phyloP scores from a whole-genome alignment of 2,113 vertebrate species.

The Amblyornis subalaris region DNA sequence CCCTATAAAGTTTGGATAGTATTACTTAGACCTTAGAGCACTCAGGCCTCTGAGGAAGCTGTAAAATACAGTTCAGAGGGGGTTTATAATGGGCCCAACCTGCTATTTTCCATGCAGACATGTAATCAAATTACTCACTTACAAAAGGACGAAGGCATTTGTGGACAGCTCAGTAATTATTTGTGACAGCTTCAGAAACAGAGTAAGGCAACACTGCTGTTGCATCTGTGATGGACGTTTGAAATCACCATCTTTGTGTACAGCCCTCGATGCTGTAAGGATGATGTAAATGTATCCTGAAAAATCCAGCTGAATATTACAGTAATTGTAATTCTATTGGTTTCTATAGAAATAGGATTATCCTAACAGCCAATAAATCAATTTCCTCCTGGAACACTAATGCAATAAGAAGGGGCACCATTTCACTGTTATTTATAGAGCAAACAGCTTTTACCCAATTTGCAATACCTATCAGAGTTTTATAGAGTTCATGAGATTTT shows the following conservation, averaged over 20 bases:
- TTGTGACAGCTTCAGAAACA: not conserved
- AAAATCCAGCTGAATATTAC: not conserved
- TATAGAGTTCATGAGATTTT: constrained; percentile 42
- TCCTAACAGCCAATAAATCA: constrained; percentile 50
- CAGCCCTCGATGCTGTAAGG: not conserved
- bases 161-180: not conserved
- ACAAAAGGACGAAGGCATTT: not conserved
- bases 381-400: not conserved
- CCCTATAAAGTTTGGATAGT: not conserved
- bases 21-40: not conserved
- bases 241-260: not conserved
- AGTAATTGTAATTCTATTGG: constrained; percentile 13
- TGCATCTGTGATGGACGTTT: not conserved
- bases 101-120: not conserved
- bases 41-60: not conserved
- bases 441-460: constrained; percentile 52
- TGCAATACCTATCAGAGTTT: constrained; percentile 52
- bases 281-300: constrained; percentile 4
- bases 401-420: constrained; percentile 1
- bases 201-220: not conserved
- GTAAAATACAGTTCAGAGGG: not conserved
- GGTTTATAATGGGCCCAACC: not conserved
- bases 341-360: constrained; percentile 19
- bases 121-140: constrained; percentile 21
- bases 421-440: constrained; percentile 43